Conservation (phyloP, 2,113 vertebrate genomes). For the Pelmatolapia mariae region DNA sequence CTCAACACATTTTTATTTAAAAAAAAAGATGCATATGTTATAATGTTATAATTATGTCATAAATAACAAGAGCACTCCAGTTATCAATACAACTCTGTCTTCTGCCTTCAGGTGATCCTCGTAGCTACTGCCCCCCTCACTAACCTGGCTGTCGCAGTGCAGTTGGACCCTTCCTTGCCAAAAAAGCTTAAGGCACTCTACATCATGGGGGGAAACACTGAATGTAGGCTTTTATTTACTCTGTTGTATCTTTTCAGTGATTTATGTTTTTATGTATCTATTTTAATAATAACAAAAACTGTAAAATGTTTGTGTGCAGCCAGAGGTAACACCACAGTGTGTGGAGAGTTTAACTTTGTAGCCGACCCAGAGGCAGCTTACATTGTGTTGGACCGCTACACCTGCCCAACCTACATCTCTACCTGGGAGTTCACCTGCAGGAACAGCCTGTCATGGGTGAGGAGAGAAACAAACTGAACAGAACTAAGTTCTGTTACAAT, state of each 20-base stretch:
- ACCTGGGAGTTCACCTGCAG: constrained; percentile 72
- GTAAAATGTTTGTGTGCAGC: constrained; percentile 23
- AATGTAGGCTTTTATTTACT: background rate
- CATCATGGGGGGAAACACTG: background rate
- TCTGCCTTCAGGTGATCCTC: background rate
- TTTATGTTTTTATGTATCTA: background rate
- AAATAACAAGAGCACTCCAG: background rate
- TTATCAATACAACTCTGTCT: background rate
- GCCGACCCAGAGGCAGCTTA: constrained; percentile 73
- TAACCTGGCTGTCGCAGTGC: background rate
- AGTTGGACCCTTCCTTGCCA: background rate
- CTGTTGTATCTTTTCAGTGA: background rate
- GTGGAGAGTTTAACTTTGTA: constrained; percentile 73
- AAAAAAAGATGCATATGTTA: background rate
- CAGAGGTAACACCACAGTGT: constrained; percentile 66
- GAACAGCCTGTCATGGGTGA: constrained; percentile 67
- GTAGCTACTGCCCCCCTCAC: background rate
- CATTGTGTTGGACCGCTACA: constrained; percentile 67
- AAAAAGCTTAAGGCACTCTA: background rate
- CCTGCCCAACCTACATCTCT: constrained; percentile 70
- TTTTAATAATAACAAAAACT: background rate
- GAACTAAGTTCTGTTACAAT: too few relatives aligned
- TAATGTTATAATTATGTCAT: background rate
- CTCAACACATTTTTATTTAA: too few relatives aligned
- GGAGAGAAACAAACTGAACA: background rate